Evolutionary conservation across 2,888 invertebrate species (phyloP), one percentile per base, ranked within the genome.

Genomic region (Orchesella flavescens): DNA sequence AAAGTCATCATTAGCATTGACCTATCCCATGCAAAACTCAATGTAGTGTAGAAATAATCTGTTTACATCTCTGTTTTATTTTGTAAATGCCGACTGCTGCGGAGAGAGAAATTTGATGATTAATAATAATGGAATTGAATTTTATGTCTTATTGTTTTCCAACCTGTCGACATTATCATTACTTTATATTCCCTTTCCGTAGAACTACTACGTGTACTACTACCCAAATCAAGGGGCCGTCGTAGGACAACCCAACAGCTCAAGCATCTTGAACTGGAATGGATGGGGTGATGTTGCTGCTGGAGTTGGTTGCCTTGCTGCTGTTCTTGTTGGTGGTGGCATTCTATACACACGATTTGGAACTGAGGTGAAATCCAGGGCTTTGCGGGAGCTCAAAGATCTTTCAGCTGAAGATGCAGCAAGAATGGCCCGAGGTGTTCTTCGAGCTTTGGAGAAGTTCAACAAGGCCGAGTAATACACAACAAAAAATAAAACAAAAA

Each of bases 371-470:
- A 76, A 69, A 10, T 44, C 69, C 21, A 76, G 85, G 23, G 84
- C 85, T 63, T 71, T 85, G 15, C 80, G 88, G 1, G 87, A 87
- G 23, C 84, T 88, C 21, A 80, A 87, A 66, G 86, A 88, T 79
- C 61, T 88, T 44, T 24, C 84, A 12, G 86, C 87, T 7, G 81
- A 87, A 44, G 85, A 87, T 46, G 72, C 86, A 7, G 87, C 88
- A 1, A 86, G 88, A 69, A 86, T 86, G 43, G 84, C 87, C 34
- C 76, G 86, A 12, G 78, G 85, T 76, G 87, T 88, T 53, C 65
- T 88, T 59, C 74, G 78, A 46, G 88, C 87, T 57, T 83, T 88
- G 65, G 85, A 87, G 63, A 87, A 82, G 81, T 86, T 86, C 80
- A 84, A 80, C 53, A 84, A 63, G 17, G 23, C 75, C 75, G 46